Conservation (phyloP, 2,888 invertebrate genomes). For the Agelastica alni region DNA sequence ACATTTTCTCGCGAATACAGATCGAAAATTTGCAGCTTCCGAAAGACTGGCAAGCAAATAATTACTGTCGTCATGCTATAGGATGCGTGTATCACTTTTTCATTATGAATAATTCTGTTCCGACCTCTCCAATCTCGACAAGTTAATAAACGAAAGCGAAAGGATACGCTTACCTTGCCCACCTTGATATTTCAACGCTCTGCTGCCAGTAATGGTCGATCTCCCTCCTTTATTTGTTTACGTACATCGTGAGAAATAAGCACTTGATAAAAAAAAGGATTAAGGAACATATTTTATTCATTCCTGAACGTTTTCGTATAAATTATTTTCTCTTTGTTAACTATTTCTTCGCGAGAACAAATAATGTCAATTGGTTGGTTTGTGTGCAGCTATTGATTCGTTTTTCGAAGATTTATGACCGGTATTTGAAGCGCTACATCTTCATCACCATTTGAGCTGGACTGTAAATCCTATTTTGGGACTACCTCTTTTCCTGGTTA, state of each 20-base stretch:
- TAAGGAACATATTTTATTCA: not conserved
- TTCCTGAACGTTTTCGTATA: not conserved
- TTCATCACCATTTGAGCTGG: too few relatives aligned
- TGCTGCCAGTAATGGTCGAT: not conserved
- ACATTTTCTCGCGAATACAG: too few relatives aligned
- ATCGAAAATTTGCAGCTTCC: too few relatives aligned
- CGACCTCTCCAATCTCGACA: not conserved
- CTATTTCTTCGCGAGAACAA: too few relatives aligned
- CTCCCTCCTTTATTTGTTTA: too few relatives aligned
- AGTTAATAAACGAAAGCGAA: conserved; percentile 21
- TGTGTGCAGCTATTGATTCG: too few relatives aligned
- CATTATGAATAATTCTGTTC: conserved; percentile 13
- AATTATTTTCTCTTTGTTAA: not conserved
- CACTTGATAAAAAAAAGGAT: not conserved
- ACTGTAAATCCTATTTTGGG: too few relatives aligned
- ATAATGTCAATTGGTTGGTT: too few relatives aligned
- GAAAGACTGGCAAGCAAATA: too few relatives aligned
- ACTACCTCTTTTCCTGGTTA: too few relatives aligned
- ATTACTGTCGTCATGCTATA: conserved; percentile 28
- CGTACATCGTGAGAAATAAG: not conserved
- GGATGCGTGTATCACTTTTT: conserved; percentile 28
- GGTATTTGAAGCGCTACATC: too few relatives aligned
- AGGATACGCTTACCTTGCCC: not conserved
- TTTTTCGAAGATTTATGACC: too few relatives aligned
- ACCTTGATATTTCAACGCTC: conserved; percentile 14